A percentile compares a stretch with the other conserved stretches of the same genome.
Evolutionary conservation across 2,113 vertebrate genomes (phyloP).

Genomic region (Drymodes brunneopygia): DNA sequence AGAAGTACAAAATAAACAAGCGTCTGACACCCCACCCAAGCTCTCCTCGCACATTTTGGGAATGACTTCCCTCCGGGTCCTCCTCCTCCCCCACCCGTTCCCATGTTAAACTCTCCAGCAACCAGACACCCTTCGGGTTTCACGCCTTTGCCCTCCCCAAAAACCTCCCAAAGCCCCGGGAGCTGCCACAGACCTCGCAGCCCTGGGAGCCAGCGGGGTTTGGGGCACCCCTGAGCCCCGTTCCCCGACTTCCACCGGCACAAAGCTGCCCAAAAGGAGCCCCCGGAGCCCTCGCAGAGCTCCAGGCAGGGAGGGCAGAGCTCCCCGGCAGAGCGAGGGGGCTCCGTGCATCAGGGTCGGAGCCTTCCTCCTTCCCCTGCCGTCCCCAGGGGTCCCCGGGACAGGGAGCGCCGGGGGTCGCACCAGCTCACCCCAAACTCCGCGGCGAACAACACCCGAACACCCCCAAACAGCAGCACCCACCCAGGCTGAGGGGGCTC

Average conservation of each 20-base stretch:
- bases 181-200: not conserved
- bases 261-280: not conserved
- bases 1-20: not conserved
- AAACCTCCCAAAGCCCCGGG: not conserved
- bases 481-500: not conserved
- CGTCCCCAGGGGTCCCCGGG: not conserved
- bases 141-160: not conserved
- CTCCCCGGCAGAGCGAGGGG: not conserved
- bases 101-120: not conserved
- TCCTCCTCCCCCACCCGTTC: not conserved
- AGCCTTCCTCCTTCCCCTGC: not conserved
- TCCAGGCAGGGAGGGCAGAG: not conserved
- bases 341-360: not conserved
- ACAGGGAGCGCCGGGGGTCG: not conserved
- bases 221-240: not conserved
- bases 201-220: not conserved
- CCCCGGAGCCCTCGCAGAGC: not conserved
- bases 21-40: slow-evolving; percentile 4
- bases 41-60: slow-evolving; percentile 9
- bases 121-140: not conserved
- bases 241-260: not conserved
- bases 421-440: not conserved
- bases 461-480: not conserved
- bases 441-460: not conserved
- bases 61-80: not conserved